These are phyloP conservation scores for Pandemis heparana DNA, from an alignment of 2,888 invertebrate species.

Conservation along the genomic window DNA sequence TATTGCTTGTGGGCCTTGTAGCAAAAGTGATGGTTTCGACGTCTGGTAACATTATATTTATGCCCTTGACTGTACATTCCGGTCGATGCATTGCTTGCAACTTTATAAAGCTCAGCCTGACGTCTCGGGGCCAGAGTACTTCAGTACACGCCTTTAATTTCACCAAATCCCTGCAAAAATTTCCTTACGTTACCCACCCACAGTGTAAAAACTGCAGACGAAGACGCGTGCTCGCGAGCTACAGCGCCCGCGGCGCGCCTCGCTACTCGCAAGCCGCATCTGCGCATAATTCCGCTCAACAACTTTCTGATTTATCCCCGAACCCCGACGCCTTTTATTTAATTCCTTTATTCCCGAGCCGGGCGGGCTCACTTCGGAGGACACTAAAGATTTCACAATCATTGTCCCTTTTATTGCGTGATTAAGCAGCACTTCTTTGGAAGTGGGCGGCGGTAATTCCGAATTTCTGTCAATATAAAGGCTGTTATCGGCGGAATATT, in stretches of 20 bases:
- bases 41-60: too few species aligned
- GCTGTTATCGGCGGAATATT: constrained; percentile 52
- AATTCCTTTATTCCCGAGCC: constrained; percentile 26
- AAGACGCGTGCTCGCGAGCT: neutral
- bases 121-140: too few species aligned
- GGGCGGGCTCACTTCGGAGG: constrained; percentile 3
- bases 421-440: constrained; percentile 25
- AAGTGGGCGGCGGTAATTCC: constrained; percentile 38
- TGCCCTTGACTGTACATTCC: too few species aligned
- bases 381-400: constrained; percentile 26
- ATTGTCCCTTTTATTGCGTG: constrained; percentile 34
- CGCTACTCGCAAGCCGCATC: neutral
- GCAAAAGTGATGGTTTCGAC: too few species aligned
- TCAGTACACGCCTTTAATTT: too few species aligned
- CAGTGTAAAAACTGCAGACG: neutral
- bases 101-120: too few species aligned
- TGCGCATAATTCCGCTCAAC: neutral
- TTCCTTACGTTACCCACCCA: neutral
- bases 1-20: too few species aligned
- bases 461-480: constrained; percentile 52
- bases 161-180: too few species aligned
- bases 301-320: constrained; percentile 33
- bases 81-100: too few species aligned
- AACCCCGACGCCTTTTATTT: constrained; percentile 10
- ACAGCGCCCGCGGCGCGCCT: neutral